Conservation (phyloP, 2,888 invertebrate species). For the Ctena decussata region DNA sequence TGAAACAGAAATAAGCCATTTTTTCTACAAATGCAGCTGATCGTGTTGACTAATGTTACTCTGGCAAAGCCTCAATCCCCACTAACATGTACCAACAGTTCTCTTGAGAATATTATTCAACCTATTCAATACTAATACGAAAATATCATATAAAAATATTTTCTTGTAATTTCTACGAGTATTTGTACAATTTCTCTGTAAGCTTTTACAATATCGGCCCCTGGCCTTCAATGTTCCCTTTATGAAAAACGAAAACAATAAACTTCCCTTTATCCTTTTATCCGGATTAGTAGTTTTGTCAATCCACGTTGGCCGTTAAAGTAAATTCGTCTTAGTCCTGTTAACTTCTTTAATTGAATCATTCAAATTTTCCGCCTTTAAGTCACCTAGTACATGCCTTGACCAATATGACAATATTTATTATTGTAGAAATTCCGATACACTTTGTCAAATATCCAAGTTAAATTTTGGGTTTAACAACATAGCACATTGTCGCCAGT, state of each 20-base stretch:
- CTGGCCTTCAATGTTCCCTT: constrained; percentile 28
- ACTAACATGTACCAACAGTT: not conserved
- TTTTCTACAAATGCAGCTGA: not conserved
- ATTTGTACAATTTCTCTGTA: not conserved
- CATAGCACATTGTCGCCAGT: constrained; percentile 41
- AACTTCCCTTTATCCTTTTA: constrained; percentile 58
- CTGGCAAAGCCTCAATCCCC: not conserved
- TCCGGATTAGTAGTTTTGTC: constrained; percentile 15
- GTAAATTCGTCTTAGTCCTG: constrained; percentile 40
- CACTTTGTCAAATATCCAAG: constrained; percentile 54
- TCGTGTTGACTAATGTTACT: not conserved
- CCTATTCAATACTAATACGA: constrained; percentile 20
- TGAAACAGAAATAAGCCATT: not conserved
- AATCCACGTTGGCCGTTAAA: constrained; percentile 48
- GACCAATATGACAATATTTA: constrained; percentile 29
- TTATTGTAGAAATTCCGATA: constrained; percentile 61
- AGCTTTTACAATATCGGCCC: constrained; percentile 27
- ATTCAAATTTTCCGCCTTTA: constrained; percentile 18
- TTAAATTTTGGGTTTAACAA: constrained; percentile 40
- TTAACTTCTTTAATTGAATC: constrained; percentile 50
- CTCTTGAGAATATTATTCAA: not conserved
- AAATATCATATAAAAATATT: constrained; percentile 62
- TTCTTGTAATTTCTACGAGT: constrained; percentile 48
- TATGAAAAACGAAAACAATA: constrained; percentile 48
- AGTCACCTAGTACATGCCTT: constrained; percentile 1